phyloP scores from a whole-genome alignment of 2,797 vertebrate species.

The Borostomias antarcticus region DNA sequence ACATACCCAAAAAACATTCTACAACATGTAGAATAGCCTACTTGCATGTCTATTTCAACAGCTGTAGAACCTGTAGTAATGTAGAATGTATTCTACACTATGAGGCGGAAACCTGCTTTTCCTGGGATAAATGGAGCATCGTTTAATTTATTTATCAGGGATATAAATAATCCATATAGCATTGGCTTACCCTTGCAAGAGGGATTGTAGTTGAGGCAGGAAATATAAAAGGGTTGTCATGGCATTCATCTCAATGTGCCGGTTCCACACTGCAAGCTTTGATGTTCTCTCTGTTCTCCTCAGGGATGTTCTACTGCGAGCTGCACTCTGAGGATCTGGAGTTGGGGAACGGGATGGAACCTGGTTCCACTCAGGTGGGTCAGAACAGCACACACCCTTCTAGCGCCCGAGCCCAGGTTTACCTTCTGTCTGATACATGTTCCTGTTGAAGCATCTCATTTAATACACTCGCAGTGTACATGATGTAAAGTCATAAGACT shows the following conservation, averaged over 20 bases:
- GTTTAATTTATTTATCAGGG: conserved; percentile 46
- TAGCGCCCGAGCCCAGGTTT: conserved; percentile 15
- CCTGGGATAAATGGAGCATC: conserved; percentile 19
- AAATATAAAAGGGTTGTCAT: conserved; percentile 3
- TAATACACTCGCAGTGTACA: conserved; percentile 21
- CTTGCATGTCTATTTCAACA: neutral
- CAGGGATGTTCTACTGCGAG: conserved; percentile 81
- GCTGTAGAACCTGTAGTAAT: conserved; percentile 25
- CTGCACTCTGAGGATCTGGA: conserved; percentile 73
- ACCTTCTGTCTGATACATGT: neutral
- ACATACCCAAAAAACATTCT: too few relatives aligned
- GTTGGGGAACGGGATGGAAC: conserved; percentile 34
- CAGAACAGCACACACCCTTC: conserved; percentile 12
- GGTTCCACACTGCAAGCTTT: conserved; percentile 13
- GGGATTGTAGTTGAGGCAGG: conserved; percentile 19
- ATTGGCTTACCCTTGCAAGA: conserved; percentile 14
- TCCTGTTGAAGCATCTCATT: neutral
- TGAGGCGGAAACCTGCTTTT: neutral
- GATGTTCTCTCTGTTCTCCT: conserved; percentile 31
- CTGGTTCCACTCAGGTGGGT: conserved; percentile 58
- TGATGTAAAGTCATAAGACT: neutral
- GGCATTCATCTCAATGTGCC: neutral
- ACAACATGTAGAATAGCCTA: neutral
- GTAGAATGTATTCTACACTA: conserved; percentile 11
- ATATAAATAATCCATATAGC: conserved; percentile 64